Evolutionary conservation across 2,797 vertebrate genomes (phyloP).

Genomic region (Lates japonicus): DNA sequence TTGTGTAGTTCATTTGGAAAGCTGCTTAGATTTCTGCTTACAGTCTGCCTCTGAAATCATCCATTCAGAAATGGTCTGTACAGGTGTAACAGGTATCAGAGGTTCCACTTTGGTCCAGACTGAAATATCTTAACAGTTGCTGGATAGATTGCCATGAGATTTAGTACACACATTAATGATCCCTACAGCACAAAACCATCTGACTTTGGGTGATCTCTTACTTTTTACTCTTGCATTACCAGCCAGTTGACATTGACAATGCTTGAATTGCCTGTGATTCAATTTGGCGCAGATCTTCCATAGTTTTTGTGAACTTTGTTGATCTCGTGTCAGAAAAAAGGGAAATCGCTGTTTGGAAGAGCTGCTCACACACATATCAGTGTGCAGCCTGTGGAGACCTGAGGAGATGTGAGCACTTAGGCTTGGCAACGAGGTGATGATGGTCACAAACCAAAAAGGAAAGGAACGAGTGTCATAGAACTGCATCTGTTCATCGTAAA

Average conservation of each 20-base stretch:
- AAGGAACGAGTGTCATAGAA: neutral
- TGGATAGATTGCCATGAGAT: neutral
- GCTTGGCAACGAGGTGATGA: neutral
- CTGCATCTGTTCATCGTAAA: neutral
- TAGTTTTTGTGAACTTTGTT: neutral
- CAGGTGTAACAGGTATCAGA: neutral
- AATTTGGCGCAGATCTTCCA: neutral
- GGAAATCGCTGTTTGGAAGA: neutral
- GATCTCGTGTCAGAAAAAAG: too few species aligned
- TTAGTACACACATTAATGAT: neutral
- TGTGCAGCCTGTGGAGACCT: neutral
- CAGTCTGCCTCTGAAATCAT: constrained; percentile 14
- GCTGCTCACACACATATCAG: neutral
- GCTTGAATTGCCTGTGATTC: neutral
- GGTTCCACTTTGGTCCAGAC: neutral
- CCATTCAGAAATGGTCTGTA: neutral
- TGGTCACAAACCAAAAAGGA: neutral
- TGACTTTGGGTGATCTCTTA: neutral
- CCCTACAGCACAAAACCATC: neutral
- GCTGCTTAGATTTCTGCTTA: neutral
- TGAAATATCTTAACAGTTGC: neutral
- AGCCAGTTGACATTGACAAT: too few species aligned
- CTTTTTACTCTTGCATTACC: neutral
- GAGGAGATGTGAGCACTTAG: neutral
- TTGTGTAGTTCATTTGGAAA: neutral